phyloP scores from a whole-genome alignment of 1,140 invertebrate species.

The Popillia japonica region DNA sequence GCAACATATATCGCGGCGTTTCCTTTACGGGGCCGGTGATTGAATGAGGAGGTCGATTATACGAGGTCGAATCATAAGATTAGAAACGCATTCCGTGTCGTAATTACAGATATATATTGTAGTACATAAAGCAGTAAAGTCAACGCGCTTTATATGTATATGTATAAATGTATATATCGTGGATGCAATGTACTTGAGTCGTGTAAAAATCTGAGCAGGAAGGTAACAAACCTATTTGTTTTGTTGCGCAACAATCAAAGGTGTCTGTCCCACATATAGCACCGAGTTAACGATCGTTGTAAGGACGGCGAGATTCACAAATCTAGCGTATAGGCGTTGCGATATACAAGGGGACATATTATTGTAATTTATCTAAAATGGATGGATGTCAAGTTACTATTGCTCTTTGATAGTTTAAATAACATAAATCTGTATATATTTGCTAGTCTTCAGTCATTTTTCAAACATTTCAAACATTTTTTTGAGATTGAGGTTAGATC shows the following conservation, averaged over 20 bases:
- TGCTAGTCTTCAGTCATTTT: too few relatives aligned
- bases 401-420: too few relatives aligned
- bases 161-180: neutral
- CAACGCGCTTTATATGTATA: neutral
- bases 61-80: conserved; percentile 18
- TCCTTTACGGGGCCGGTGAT: neutral
- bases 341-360: neutral
- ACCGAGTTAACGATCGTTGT: neutral
- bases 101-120: neutral
- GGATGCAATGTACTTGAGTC: neutral
- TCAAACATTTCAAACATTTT: too few relatives aligned
- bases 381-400: too few relatives aligned
- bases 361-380: too few relatives aligned
- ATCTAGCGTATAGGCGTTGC: neutral
- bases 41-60: neutral
- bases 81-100: neutral
- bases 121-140: neutral
- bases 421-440: too few relatives aligned
- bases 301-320: neutral
- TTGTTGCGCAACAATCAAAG: conserved; percentile 30
- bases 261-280: conserved; percentile 30
- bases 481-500: too few relatives aligned
- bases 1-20: neutral
- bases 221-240: conserved; percentile 34
- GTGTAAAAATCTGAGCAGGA: conserved; percentile 8